Conservation (phyloP, 2,888 invertebrate species). For the Perithous albicinctus region DNA sequence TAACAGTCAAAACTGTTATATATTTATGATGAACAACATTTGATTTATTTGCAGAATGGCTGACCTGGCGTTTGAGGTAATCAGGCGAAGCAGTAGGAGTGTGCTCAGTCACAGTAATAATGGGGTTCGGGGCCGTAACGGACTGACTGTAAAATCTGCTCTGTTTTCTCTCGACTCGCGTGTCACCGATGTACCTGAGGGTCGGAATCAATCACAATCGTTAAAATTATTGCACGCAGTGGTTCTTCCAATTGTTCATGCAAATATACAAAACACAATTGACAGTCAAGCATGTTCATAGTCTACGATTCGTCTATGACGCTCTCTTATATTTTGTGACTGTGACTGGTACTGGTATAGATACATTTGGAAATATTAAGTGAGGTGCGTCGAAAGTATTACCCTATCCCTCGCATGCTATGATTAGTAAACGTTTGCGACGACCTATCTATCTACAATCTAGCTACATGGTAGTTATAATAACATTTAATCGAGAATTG, state of each 20-base stretch:
- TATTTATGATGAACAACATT: not conserved
- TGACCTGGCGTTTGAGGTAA: constrained; percentile 92
- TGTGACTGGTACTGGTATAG: constrained; percentile 6
- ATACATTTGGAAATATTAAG: not conserved
- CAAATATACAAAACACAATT: constrained; percentile 50
- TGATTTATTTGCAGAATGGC: constrained; percentile 19
- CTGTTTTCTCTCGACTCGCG: constrained; percentile 88
- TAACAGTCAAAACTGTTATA: not conserved
- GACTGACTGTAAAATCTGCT: constrained; percentile 86
- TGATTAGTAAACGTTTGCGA: constrained; percentile 1
- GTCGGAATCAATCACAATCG: constrained; percentile 22
- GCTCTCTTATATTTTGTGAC: constrained; percentile 7
- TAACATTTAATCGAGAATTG: not conserved
- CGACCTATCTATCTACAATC: constrained; percentile 6
- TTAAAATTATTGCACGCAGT: not conserved
- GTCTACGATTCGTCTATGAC: constrained; percentile 45
- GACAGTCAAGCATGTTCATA: constrained; percentile 52
- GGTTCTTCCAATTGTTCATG: constrained; percentile 47
- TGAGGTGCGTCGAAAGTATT: not conserved
- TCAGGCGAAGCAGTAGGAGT: constrained; percentile 97
- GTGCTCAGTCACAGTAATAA: constrained; percentile 98
- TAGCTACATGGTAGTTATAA: constrained; percentile 20
- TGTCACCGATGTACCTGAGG: constrained; percentile 90
- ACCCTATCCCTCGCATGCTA: constrained; percentile 37
- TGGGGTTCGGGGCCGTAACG: constrained; percentile 93